Evolutionary conservation across 2,797 vertebrate genomes (phyloP).

Genomic region (Serranus cabrilla): DNA sequence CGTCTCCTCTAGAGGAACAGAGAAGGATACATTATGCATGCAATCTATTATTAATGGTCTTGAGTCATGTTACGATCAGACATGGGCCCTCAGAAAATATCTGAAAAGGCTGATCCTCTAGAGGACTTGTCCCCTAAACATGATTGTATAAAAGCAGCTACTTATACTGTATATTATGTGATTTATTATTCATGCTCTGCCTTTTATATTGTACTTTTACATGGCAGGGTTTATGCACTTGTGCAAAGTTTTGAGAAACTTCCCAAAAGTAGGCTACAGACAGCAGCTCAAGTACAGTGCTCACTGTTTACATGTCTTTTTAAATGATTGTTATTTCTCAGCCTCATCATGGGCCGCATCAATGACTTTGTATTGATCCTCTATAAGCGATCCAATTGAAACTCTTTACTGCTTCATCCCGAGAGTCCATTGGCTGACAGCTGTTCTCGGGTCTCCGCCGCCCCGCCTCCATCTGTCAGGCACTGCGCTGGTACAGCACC

Average conservation of each 20-base stretch:
- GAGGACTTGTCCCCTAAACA: conserved; percentile 45
- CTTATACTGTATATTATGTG: conserved; percentile 3
- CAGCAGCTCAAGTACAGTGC: neutral
- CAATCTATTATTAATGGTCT: conserved; percentile 86
- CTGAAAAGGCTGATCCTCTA: conserved; percentile 44
- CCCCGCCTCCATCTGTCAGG: conserved; percentile 77
- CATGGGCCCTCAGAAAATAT: conserved; percentile 69
- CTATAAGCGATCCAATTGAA: conserved; percentile 65
- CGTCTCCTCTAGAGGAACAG: conserved; percentile 68
- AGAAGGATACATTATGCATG: conserved; percentile 84
- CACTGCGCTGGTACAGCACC: conserved; percentile 56
- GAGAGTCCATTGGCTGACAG: conserved; percentile 73
- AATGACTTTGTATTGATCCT: conserved; percentile 50
- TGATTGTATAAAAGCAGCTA: conserved; percentile 26
- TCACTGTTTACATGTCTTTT: conserved; percentile 13
- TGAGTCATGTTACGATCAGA: conserved; percentile 86
- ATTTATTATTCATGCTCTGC: conserved; percentile 18
- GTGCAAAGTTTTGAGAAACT: neutral
- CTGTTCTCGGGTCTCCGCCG: conserved; percentile 37
- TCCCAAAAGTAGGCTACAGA: accelerated
- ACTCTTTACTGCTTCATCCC: conserved; percentile 41
- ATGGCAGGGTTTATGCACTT: neutral
- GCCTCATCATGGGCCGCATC: conserved; percentile 5
- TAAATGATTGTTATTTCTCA: conserved; percentile 13
- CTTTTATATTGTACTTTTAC: neutral